Evolutionary conservation across 1,140 invertebrate species (phyloP).

Genomic region (Holcopasites calliopsidis): DNA sequence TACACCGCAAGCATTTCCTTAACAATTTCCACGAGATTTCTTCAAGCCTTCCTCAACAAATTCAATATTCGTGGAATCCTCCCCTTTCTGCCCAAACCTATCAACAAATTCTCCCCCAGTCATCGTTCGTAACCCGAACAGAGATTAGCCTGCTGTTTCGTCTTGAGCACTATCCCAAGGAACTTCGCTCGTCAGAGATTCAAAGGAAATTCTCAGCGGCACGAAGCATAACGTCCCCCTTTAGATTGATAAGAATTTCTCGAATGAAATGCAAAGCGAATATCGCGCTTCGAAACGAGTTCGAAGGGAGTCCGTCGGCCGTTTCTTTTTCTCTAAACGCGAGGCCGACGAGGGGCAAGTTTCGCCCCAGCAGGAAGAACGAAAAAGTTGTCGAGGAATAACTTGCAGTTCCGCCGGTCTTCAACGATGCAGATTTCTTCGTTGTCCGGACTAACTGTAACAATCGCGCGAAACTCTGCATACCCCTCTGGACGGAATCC

Average conservation of each 20-base stretch:
- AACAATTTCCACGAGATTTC: no score
- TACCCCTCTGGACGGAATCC: not conserved
- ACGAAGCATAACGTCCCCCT: slow-evolving; percentile 26
- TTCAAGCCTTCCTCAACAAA: no score
- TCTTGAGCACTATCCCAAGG: slow-evolving; percentile 18
- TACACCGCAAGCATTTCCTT: no score
- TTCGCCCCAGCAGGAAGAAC: slow-evolving; percentile 1
- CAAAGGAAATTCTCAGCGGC: slow-evolving; percentile 35
- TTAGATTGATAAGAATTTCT: slow-evolving; percentile 55
- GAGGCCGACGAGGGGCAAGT: not conserved
- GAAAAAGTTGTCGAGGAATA: slow-evolving; percentile 13
- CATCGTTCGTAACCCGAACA: slow-evolving; percentile 15
- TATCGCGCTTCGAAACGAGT: slow-evolving; percentile 41
- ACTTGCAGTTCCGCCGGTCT: slow-evolving; percentile 14
- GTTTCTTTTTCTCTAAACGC: not conserved
- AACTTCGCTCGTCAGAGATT: slow-evolving; percentile 4
- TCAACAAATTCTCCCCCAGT: no score
- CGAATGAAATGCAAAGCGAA: slow-evolving; percentile 48
- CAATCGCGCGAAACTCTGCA: not conserved
- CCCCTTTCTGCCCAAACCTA: no score
- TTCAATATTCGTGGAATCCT: no score
- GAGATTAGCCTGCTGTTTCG: slow-evolving; percentile 25
- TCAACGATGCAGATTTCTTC: slow-evolving; percentile 15
- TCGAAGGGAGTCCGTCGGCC: slow-evolving; percentile 19
- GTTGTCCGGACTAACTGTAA: not conserved